Conservation (phyloP, 2,113 vertebrate genomes). For the Austrofundulus limnaeus region DNA sequence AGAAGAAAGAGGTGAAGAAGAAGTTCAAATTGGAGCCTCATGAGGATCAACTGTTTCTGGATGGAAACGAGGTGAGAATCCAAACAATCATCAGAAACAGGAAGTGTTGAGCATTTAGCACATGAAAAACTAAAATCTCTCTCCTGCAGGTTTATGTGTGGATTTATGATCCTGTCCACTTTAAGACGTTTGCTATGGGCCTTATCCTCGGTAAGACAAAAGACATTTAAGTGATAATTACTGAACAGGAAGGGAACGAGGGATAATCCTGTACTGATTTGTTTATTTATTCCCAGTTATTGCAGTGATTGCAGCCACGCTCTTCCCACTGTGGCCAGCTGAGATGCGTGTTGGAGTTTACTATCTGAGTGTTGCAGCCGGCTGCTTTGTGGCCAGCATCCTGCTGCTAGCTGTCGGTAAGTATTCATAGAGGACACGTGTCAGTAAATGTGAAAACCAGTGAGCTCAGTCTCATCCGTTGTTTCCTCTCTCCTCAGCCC, state of each 20-base stretch:
- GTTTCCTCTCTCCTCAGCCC: constrained; percentile 78
- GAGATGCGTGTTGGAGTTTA: constrained; percentile 99
- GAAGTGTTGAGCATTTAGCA: background rate
- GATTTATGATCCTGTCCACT: constrained; percentile 98
- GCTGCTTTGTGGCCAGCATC: constrained; percentile 98
- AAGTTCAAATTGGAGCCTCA: constrained; percentile 98
- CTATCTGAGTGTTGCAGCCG: constrained; percentile 96
- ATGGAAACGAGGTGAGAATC: constrained; percentile 91
- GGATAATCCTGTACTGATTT: background rate
- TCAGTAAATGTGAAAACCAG: no score
- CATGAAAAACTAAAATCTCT: background rate
- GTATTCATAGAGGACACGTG: constrained; percentile 54
- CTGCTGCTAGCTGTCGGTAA: constrained; percentile 95
- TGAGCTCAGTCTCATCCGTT: background rate
- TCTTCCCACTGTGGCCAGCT: constrained; percentile 98
- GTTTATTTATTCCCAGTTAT: constrained; percentile 81
- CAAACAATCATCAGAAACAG: background rate
- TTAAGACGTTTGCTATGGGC: constrained; percentile 99
- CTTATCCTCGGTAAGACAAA: constrained; percentile 91
- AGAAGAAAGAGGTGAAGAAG: constrained; percentile 97
- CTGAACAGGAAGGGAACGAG: background rate
- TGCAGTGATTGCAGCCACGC: constrained; percentile 95
- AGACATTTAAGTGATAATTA: background rate
- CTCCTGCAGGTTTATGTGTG: constrained; percentile 90
- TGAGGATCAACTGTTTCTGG: constrained; percentile 95